phyloP scores from a whole-genome alignment of 2,888 invertebrate genomes.

The Cremastobaeus sp. region DNA sequence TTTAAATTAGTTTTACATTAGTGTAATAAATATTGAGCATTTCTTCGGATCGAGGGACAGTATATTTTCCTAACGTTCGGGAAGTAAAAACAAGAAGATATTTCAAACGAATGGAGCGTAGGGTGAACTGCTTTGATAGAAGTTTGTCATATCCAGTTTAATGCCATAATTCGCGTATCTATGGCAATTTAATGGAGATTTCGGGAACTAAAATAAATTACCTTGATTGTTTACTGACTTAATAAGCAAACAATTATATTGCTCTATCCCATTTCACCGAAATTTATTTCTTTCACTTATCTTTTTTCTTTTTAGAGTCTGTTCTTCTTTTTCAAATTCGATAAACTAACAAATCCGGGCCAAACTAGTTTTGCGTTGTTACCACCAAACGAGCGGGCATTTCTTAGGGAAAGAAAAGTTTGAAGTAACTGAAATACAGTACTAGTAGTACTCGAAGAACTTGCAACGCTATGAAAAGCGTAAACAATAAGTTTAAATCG shows the following conservation, averaged over 20 bases:
- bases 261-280: too few species aligned
- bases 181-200: conserved; percentile 24
- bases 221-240: too few species aligned
- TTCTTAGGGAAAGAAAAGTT: conserved; percentile 5
- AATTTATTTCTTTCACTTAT: too few species aligned
- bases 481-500: conserved; percentile 31
- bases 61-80: conserved; percentile 27
- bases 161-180: conserved; percentile 24
- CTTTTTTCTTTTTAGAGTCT: too few species aligned
- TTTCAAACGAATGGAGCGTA: conserved; percentile 27
- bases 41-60: conserved; percentile 11
- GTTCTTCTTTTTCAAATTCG: too few species aligned
- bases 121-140: conserved; percentile 26
- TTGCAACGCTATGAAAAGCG: not conserved
- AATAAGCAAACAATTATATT: too few species aligned
- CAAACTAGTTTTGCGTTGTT: too few species aligned
- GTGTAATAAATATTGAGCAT: conserved; percentile 31
- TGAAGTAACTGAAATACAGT: too few species aligned
- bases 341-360: too few species aligned
- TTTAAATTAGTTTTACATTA: conserved; percentile 50
- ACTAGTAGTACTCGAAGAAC: too few species aligned
- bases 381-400: conserved; percentile 5
- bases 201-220: too few species aligned
- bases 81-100: conserved; percentile 27
- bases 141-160: conserved; percentile 39